Conservation (phyloP, 2,888 invertebrate species). For the Cancer borealis region DNA sequence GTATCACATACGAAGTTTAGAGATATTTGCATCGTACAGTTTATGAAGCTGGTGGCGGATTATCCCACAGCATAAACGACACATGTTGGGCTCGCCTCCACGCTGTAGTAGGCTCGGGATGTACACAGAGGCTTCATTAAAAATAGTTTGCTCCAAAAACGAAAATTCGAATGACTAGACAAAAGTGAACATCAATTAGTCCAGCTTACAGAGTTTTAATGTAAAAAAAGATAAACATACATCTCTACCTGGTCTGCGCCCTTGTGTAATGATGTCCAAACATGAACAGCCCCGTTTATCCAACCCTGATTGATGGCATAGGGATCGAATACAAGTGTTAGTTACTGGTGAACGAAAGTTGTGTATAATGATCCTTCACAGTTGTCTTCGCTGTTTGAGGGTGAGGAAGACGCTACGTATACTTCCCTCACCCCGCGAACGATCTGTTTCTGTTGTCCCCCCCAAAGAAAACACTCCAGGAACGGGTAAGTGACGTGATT, state of each 20-base stretch:
- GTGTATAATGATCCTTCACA: neutral
- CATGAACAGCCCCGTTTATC: neutral
- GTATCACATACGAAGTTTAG: too few relatives aligned
- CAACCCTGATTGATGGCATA: neutral
- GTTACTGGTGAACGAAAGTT: neutral
- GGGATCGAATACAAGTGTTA: neutral
- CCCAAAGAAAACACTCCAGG: neutral
- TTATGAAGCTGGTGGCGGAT: too few relatives aligned
- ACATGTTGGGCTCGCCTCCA: neutral
- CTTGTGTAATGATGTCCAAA: neutral
- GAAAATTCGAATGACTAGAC: neutral
- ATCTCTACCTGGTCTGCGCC: neutral
- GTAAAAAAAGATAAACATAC: neutral
- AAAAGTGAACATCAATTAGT: slow-evolving; percentile 8
- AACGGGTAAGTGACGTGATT: neutral
- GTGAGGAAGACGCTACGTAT: neutral
- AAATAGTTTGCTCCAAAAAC: neutral
- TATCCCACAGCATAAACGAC: neutral
- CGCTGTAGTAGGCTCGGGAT: neutral
- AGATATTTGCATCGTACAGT: too few relatives aligned
- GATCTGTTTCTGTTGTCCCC: neutral
- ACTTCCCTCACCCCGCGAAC: neutral
- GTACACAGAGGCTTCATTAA: neutral
- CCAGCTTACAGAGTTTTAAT: neutral
- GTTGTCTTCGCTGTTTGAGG: neutral